Base-by-base conservation (phyloP, 2,113 vertebrate species). In the Malurus melanocephalus region DNA sequence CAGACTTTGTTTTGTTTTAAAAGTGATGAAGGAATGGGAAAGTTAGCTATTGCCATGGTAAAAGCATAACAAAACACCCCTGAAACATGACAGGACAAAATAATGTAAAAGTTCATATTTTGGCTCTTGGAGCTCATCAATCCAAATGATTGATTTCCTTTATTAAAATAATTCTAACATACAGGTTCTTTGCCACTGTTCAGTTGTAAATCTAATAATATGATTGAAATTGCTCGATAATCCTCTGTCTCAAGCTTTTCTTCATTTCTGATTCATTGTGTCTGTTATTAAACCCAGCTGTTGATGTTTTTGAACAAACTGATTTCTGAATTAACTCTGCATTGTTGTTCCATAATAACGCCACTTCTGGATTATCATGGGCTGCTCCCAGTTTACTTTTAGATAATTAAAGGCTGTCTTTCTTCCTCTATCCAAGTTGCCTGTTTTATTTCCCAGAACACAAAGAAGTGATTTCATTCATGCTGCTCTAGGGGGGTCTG, bases 381-480 rank as follows among this genome's bases (percentile, higher is more conserved):
- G 95, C 94, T 95, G 93, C 82, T 97, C 96, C 93, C 96, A 97
- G 96, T 98, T 97, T 97, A 96, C 96, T 97, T 97, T 97, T 95
- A 94, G 97, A 98, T 98, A 98, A 98, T 97, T 98, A 97, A 98
- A 97, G 94, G 92, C 94, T 96, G 94, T 96, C 93, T 97, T 97
- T 97, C 96, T 97, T 97, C 38, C 11, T 97, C 90, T 95, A 76
- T 97, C 94, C 83, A 95, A 96, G 94, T 95, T 97, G 94, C 92
- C 87, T 89, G 60, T 93, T 97, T 97, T 97, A 97, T 97, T 97
- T 98, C 97, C 97, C 97, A 95, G 92, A 97, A 96, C 97, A 96
- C 96, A 95, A 92, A 78, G 93, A 97, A 95, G 86, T 96, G 96
- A 97, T 97, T 97, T 96, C 92, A 95, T 93, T 96, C 93, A 79